A percentile compares a stretch with the other conserved stretches of the same genome.
Conservation (phyloP, 1,140 invertebrate species). For the Dreissena polymorpha region DNA sequence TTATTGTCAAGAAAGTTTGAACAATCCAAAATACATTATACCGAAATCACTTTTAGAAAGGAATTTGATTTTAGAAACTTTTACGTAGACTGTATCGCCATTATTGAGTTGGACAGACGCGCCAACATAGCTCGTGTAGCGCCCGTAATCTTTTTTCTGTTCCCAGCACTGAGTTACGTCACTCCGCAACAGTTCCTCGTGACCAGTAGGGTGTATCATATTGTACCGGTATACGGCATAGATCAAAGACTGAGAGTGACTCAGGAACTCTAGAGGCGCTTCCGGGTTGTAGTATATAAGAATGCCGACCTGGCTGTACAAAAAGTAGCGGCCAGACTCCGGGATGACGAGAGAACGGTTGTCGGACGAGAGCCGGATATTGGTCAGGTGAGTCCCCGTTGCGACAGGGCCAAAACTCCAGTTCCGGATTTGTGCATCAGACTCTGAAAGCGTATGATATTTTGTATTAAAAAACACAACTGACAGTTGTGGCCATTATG, state of each 20-base stretch:
- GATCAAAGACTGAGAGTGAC: constrained; percentile 16
- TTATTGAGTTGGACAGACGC: constrained; percentile 32
- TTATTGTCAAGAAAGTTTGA: constrained; percentile 24
- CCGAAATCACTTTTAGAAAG: not conserved
- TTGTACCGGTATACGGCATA: constrained; percentile 41
- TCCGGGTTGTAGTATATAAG: constrained; percentile 30
- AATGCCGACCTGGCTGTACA: constrained; percentile 48
- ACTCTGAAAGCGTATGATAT: not conserved
- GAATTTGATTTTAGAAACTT: constrained; percentile 9
- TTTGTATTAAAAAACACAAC: not conserved
- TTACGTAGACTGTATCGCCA: constrained; percentile 40
- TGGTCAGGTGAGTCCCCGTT: constrained; percentile 19
- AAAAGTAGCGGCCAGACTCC: constrained; percentile 37
- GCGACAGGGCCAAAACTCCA: not conserved
- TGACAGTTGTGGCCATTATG: not conserved
- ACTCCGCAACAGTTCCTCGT: constrained; percentile 16
- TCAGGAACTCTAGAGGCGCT: not conserved
- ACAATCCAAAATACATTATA: constrained; percentile 38
- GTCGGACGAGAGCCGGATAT: constrained; percentile 25
- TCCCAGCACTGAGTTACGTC: constrained; percentile 47
- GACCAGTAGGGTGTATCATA: constrained; percentile 31
- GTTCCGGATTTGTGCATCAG: constrained; percentile 18
- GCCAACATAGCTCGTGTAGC: constrained; percentile 46
- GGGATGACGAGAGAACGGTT: constrained; percentile 22
- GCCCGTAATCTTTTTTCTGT: constrained; percentile 36